phyloP scores from a whole-genome alignment of 2,888 invertebrate species.

The Eupeodes luniger region DNA sequence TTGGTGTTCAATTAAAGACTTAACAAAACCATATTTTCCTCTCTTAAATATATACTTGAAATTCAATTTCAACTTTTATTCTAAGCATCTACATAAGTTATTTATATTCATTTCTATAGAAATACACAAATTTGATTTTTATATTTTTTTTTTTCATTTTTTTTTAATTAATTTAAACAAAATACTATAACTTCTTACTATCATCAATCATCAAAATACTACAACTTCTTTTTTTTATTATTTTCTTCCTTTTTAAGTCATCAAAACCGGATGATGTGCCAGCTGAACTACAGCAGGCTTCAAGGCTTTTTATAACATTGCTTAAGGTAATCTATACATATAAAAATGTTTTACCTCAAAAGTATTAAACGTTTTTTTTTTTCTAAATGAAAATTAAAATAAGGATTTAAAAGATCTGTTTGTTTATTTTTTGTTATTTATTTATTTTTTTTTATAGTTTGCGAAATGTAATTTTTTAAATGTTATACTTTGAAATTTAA shows the following conservation, averaged over 20 bases:
- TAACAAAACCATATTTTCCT: too few species aligned
- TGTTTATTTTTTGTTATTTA: too few species aligned
- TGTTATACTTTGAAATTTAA: too few species aligned
- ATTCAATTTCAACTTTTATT: too few species aligned
- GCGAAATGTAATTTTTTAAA: too few species aligned
- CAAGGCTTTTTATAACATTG: constrained; percentile 53
- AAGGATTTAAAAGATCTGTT: too few species aligned
- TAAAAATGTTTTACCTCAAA: constrained; percentile 34
- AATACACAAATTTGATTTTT: neutral
- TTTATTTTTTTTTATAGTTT: too few species aligned
- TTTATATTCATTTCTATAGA: too few species aligned
- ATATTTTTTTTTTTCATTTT: neutral
- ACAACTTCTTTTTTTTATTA: constrained; percentile 33
- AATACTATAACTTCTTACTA: constrained; percentile 1
- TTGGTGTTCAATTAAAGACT: too few species aligned
- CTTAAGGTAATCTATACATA: constrained; percentile 55
- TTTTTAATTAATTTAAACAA: constrained; percentile 18
- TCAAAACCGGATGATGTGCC: constrained; percentile 53
- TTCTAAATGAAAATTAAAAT: neutral
- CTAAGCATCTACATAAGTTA: too few species aligned
- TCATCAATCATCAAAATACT: constrained; percentile 41
- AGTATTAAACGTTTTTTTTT: neutral
- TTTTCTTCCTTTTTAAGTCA: constrained; percentile 51
- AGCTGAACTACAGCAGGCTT: constrained; percentile 56
- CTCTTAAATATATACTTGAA: too few species aligned